Conservation (phyloP, 2,888 invertebrate genomes). For the Odontocolon sp. region DNA sequence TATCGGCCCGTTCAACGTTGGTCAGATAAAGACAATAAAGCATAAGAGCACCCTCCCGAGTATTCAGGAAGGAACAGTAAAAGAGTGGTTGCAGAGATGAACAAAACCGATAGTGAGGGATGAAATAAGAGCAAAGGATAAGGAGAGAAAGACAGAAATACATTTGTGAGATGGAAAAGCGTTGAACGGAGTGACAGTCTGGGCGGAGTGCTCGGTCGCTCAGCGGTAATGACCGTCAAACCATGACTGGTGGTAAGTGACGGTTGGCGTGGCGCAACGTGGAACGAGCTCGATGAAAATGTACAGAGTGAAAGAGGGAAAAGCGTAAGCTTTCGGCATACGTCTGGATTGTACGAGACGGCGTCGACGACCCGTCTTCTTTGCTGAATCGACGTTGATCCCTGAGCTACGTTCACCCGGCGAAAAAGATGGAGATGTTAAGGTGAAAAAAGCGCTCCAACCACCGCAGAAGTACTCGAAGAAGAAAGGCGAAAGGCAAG, state of each 20-base stretch:
- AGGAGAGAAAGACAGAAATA: slow-evolving; percentile 7
- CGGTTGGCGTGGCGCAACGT: slow-evolving; percentile 14
- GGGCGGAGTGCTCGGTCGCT: slow-evolving; percentile 17
- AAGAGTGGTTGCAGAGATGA: background rate
- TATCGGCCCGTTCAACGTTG: background rate
- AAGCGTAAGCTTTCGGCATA: slow-evolving; percentile 10
- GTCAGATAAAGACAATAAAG: background rate
- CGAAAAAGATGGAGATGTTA: slow-evolving; percentile 3
- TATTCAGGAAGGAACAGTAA: background rate
- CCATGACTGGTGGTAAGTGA: slow-evolving; percentile 37
- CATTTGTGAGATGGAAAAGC: background rate
- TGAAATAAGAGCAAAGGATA: slow-evolving; percentile 1
- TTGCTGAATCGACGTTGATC: slow-evolving; percentile 34
- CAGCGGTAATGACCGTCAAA: slow-evolving; percentile 37
- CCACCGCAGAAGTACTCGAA: slow-evolving; percentile 26
- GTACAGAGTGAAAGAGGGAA: slow-evolving; percentile 26
- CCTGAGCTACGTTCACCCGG: slow-evolving; percentile 35
- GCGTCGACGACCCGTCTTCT: slow-evolving; percentile 1
- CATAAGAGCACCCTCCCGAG: background rate
- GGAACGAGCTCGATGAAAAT: slow-evolving; percentile 18
- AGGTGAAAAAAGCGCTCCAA: slow-evolving; percentile 39
- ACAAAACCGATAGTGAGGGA: background rate
- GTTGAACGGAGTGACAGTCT: slow-evolving; percentile 28
- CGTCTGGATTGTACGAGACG: background rate
- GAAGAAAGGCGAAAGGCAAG: slow-evolving; percentile 12